Evolutionary conservation across 2,113 vertebrate genomes (phyloP).

Genomic region (Micronycteris hirsuta): DNA sequence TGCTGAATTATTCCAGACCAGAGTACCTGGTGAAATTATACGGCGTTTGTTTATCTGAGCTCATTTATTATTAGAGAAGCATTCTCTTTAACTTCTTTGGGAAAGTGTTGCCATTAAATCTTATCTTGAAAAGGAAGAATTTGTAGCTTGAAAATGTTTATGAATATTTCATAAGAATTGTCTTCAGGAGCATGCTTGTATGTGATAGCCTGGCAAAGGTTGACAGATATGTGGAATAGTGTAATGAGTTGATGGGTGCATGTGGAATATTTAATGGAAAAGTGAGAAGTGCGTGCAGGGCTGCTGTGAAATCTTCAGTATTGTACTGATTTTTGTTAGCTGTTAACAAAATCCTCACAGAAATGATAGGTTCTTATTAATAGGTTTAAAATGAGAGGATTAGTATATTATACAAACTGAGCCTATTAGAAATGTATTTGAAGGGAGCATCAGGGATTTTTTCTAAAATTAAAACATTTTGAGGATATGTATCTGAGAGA

Average conservation of each 20-base stretch:
- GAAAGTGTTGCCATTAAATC: constrained; percentile 45
- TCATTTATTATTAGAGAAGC: constrained; percentile 13
- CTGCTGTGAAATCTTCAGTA: not conserved
- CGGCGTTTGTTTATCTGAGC: not conserved
- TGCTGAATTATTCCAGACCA: not conserved
- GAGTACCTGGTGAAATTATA: constrained; percentile 9
- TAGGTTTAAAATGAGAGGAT: not conserved
- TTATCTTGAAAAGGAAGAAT: constrained; percentile 58
- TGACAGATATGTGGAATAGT: constrained; percentile 32
- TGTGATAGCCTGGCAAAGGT: constrained; percentile 26
- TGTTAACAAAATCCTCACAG: not conserved
- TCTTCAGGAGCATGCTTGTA: constrained; percentile 23
- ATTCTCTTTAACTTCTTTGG: constrained; percentile 47
- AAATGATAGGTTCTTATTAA: constrained; percentile 8
- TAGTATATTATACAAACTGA: not conserved
- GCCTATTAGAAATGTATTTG: not conserved
- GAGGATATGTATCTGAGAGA: not conserved
- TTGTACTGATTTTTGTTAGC: not conserved
- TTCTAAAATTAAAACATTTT: constrained; percentile 2
- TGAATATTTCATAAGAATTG: constrained; percentile 52
- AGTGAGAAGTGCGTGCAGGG: not conserved
- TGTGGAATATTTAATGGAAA: constrained; percentile 42
- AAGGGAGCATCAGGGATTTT: not conserved
- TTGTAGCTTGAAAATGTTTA: constrained; percentile 54
- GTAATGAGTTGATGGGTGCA: constrained; percentile 19